Base-by-base conservation (phyloP, 2,888 invertebrate species). In the Euplexia lucipara region DNA sequence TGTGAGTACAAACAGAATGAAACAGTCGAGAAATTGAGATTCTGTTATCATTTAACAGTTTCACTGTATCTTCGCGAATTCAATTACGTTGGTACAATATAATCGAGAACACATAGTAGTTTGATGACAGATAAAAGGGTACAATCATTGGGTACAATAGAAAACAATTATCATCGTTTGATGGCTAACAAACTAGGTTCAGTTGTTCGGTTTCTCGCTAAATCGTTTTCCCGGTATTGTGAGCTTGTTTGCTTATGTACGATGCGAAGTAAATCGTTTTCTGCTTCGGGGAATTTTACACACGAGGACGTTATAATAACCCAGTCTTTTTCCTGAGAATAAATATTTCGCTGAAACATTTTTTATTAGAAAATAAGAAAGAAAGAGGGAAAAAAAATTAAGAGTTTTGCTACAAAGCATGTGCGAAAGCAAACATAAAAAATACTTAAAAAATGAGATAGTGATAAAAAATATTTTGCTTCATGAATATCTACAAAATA, bases 101-200 rank as follows among this genome's bases (percentile, higher is more conserved):
- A 44, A 30, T 39, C 32, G 32, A 16, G 34, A 14, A 52, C 41
- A 53, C 32, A 51, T 3, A 32, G 30, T 39, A 34, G 20, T 53
- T 49, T 10, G 37, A 44, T 54, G 53, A 34, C 34, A 48, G 30
- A 68, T 61, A 37, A n/a, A 53, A 44, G 14, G 32, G n/a, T n/a
- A n/a, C n/a, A n/a, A n/a, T n/a, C n/a, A n/a, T n/a, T n/a, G n/a
- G n/a, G 41, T 9, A 58, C 52, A 65, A 70, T 48, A 22, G 42
- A 58, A 64, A 70, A 18, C 42, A 70, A 70, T 64, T 70, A 70
- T 41, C 35, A 42, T 39, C 56, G 51, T 64, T 39, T 64, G 57
- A 53, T 52, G 37, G 41, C 51, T 56, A 51, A 51, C 45, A 53
- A 62, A 64, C 51, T 56, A 32, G 20, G 16, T 57, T 10, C 10